Evolutionary conservation across 2,888 invertebrate genomes (phyloP).

Genomic region (Lasioglossum morio): DNA sequence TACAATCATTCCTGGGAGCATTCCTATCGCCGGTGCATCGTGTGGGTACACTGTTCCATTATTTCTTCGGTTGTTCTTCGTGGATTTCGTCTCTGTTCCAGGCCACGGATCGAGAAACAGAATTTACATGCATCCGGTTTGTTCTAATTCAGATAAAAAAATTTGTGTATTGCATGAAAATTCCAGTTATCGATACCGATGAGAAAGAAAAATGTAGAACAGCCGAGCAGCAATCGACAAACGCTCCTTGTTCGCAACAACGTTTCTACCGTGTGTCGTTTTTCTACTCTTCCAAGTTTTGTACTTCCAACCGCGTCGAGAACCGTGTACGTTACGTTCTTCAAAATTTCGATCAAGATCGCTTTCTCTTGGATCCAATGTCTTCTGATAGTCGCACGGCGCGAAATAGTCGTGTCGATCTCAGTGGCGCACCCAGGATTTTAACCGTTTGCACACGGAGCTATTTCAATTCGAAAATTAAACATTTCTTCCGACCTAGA

Average conservation of each 20-base stretch:
- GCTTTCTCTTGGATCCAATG: slow-evolving; percentile 4
- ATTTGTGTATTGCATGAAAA: no score
- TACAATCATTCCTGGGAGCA: slow-evolving; percentile 37
- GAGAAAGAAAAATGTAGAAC: no score
- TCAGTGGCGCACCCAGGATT: background rate
- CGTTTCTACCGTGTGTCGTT: slow-evolving; percentile 48
- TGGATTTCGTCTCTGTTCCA: background rate
- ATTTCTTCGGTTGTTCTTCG: background rate
- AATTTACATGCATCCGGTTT: no score
- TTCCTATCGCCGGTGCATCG: slow-evolving; percentile 40
- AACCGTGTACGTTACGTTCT: background rate
- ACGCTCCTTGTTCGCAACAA: background rate
- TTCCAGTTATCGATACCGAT: no score
- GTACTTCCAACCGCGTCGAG: slow-evolving; percentile 60
- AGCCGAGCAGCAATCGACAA: slow-evolving; percentile 12
- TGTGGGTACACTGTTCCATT: slow-evolving; percentile 8
- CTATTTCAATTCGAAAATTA: no score
- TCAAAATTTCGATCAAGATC: slow-evolving; percentile 12
- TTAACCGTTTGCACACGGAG: no score
- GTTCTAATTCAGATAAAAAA: no score
- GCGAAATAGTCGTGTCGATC: background rate
- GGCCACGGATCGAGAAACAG: background rate
- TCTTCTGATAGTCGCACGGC: background rate
- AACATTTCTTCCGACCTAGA: no score
- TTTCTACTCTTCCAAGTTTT: slow-evolving; percentile 76